Percentiles rank a stretch among this genome's conserved stretches.
phyloP scores from a whole-genome alignment of 2,888 invertebrate genomes.

The Caenorhabditis angaria region DNA sequence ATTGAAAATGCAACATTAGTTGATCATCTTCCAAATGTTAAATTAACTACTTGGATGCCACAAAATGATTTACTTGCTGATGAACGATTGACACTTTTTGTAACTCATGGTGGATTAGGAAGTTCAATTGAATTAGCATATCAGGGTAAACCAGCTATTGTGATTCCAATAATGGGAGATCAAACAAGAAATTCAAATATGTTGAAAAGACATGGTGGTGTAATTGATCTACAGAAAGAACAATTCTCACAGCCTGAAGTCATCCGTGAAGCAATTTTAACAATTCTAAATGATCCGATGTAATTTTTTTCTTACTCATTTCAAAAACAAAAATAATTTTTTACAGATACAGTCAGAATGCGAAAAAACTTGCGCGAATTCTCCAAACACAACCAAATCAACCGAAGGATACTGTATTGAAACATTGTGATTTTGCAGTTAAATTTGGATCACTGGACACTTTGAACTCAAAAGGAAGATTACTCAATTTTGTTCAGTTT shows the following conservation, averaged over 20 bases:
- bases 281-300: conserved; percentile 17
- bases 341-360: conserved; percentile 28
- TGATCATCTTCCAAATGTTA: conserved; percentile 31
- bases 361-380: conserved; percentile 25
- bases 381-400: conserved; percentile 26
- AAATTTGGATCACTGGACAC: not conserved
- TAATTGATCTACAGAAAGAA: conserved; percentile 23
- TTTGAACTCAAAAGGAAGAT: not conserved
- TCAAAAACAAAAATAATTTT: not conserved
- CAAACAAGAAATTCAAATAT: conserved; percentile 43
- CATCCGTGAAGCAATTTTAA: conserved; percentile 25
- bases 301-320: not conserved
- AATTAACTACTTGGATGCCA: conserved; percentile 38
- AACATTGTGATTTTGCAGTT: conserved; percentile 4
- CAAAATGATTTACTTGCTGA: conserved; percentile 42
- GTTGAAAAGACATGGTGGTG: conserved; percentile 39
- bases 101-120: conserved; percentile 47
- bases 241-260: conserved; percentile 15
- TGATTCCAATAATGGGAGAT: conserved; percentile 42
- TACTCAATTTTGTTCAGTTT: not conserved
- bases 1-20: conserved; percentile 30
- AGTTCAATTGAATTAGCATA: conserved; percentile 41
- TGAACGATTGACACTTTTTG: conserved; percentile 32
- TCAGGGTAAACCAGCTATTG: conserved; percentile 37
- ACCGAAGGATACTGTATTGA: conserved; percentile 41